Base-by-base conservation (phyloP, 2,888 invertebrate genomes). In the Campoplex capitator region DNA sequence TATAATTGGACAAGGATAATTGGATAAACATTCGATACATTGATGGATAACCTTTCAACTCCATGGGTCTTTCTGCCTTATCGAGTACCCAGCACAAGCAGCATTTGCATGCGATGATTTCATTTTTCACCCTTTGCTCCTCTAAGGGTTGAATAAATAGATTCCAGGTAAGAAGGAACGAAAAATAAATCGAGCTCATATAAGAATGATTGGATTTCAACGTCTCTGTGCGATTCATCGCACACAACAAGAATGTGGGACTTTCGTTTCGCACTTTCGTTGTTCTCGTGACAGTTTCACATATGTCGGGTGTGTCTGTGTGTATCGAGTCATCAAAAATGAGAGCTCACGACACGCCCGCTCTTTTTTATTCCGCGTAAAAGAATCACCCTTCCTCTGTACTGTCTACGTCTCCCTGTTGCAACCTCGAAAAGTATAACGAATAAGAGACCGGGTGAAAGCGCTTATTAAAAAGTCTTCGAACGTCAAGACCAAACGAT, bases 261-360 rank as follows among this genome's bases (percentile, higher is more conserved):
- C 68, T 35, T 35, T 82, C 67, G 54, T 56, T 79, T 79, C 45
- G 82, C 67, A 79, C 56, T 68, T 74, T 79, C 62, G 45, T 79
- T 70, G 58, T 11, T 56, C 32, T 68, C 74, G 13, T 79, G 18
- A 56, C 67, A 28, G 45, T 65, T 67, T 85, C 45, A 32, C 82
- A 67, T 70, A 75, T 78, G 73, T 75, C 74, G 51, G 16, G 32
- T 54, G 32, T 54, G 32, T 11, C 28, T 62, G 32, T 62, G 32
- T 13, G 32, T 54, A 32, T 62, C 78, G 74, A 23, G 76, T 79
- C 58, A 73, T 70, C 32, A 51, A 58, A 85, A 76, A 62, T n/a
- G 32, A 65, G 81, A 77, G 28, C 18, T 67, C 71, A 62, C 16
- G 75, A 74, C 85, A 85, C 82, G 74, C 85, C 78, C 58, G 84